Evolutionary conservation across 2,113 vertebrate genomes (phyloP).

Genomic region (Oreochromis spilurus): DNA sequence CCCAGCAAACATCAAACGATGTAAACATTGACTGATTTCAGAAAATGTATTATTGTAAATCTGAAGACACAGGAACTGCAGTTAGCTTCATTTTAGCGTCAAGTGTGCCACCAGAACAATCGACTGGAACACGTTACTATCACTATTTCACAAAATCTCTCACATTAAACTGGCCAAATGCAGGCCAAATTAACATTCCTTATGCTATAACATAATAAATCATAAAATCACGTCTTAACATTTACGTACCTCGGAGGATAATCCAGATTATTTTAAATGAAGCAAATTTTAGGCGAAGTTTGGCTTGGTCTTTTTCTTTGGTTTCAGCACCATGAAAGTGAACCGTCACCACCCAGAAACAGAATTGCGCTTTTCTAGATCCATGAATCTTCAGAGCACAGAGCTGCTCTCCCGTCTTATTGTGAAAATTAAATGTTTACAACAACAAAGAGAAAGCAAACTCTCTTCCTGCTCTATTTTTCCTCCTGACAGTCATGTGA

Average conservation of each 20-base stretch:
- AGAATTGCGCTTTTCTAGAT: neutral
- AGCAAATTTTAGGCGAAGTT: neutral
- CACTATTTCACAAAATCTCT: neutral
- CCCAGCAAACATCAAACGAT: neutral
- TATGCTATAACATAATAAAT: neutral
- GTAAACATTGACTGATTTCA: neutral
- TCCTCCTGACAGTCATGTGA: constrained; percentile 33
- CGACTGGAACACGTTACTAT: neutral
- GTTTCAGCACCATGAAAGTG: neutral
- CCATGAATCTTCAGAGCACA: too few relatives aligned
- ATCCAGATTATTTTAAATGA: neutral
- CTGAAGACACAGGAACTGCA: neutral
- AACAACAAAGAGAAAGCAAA: neutral
- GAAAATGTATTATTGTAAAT: neutral
- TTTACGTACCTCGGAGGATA: neutral
- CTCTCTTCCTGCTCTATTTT: constrained; percentile 32
- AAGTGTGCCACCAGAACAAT: neutral
- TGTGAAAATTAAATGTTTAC: neutral
- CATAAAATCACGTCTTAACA: neutral
- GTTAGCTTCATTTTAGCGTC: neutral
- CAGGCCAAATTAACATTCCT: neutral
- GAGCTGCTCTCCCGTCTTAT: neutral
- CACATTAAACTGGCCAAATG: neutral
- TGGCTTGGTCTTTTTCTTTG: neutral
- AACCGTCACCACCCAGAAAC: neutral